Base-by-base conservation (phyloP, 2,888 invertebrate species). In the Tiphia femorata region DNA sequence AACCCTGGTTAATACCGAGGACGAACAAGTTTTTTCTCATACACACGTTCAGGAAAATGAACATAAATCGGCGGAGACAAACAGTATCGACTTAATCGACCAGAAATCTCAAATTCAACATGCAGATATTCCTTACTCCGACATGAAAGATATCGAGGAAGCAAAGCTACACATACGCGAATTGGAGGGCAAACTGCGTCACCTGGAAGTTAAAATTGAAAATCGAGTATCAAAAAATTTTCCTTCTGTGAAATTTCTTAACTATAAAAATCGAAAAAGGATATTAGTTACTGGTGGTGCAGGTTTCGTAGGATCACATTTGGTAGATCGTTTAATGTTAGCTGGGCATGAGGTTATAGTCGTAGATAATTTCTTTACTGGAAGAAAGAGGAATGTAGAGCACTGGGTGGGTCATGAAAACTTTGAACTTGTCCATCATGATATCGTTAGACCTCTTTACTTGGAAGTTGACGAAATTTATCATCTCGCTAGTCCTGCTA, bases 391-490 rank as follows among this genome's bases (percentile, higher is more conserved):
- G 30, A 99, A 99, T 84, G 94, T 99, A 0, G 97, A 97, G 79
- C 98, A 98, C 77, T 99, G 99, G 99, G 90, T 98, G 54, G 98
- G 98, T 0, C 99, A 99, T 84, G 93, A 96, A 75, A 99, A 99
- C 85, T 99, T 99, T 84, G 98, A 99, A 84, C 86, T 99, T 67
- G 95, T 99, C 43, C 97, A 98, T 84, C 98, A 99, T 84, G 99
- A 99, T 79, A 97, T 99, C 76, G 98, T 99, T 0, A 97, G 98
- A 85, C 96, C 98, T 16, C 86, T 99, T 38, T 98, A 94, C 84
- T 92, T 98, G 62, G 99, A 99, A 89, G 97, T 98, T 48, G 94
- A 94, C 84, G 94, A 99, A 86, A 98, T 99, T 77, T 99, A 98
- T 84, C 98, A 99, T 83, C 87, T 99, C 78, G 99, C 99, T 14